These are phyloP conservation scores for Papilio dardanus DNA, from an alignment of 1,140 invertebrate species.

Conservation along the genomic window DNA sequence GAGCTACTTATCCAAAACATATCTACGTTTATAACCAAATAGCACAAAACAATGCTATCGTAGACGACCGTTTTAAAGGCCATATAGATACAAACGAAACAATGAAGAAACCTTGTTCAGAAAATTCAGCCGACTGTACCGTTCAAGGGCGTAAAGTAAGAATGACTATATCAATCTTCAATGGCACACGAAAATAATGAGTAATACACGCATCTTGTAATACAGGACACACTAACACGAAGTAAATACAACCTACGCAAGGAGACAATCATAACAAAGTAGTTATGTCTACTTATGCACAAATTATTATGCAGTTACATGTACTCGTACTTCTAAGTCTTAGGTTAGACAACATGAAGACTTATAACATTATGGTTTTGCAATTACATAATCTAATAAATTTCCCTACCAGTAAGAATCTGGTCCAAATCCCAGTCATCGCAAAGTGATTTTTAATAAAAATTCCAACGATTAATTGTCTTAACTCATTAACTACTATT, in stretches of 20 bases:
- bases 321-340: not conserved
- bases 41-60: slow-evolving; percentile 43
- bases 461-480: not conserved
- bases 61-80: slow-evolving; percentile 42
- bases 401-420: not conserved
- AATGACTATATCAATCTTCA: slow-evolving; percentile 39
- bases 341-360: no score
- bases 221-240: slow-evolving; percentile 8
- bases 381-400: no score
- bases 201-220: slow-evolving; percentile 39
- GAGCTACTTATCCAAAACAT: not conserved
- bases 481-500: not conserved
- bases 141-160: slow-evolving; percentile 41
- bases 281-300: not conserved
- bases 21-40: slow-evolving; percentile 12
- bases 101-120: slow-evolving; percentile 44
- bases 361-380: no score
- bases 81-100: slow-evolving; percentile 38
- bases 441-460: no score
- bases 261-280: slow-evolving; percentile 22
- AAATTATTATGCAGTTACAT: slow-evolving; percentile 9
- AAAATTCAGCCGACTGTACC: slow-evolving; percentile 46
- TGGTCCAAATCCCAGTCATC: not conserved
- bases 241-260: not conserved
- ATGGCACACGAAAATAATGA: slow-evolving; percentile 42